Evolutionary conservation across 2,888 invertebrate species (phyloP), one percentile per base, ranked within the genome.

Genomic region (Myopa tessellatipennis): DNA sequence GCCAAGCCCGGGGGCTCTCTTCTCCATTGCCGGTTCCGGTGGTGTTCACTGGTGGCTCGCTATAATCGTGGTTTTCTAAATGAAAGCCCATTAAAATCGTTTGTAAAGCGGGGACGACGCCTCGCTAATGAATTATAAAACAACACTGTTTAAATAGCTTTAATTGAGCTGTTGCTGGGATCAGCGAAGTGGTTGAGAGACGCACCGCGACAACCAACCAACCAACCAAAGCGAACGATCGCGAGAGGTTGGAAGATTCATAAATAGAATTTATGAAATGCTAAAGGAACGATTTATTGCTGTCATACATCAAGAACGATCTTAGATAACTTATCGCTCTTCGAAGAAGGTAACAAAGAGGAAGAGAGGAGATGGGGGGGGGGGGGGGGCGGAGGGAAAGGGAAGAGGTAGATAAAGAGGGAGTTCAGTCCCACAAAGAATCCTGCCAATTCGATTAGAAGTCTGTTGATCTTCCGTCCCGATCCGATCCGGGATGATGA

Each of bases 31-130:
- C 34, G 55, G 26, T 18, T n/a, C 26, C 18, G n/a, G n/a, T 12
- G 14, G 38, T 36, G 68, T 68, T n/a, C 26, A 4, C 14, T 36
- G 52, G 10, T 60, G 16, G 26, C 16, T 18, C 69, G 75, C 58
- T 75, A 45, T 6, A 65, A 65, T 7, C 67, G 65, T n/a, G 36
- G 50, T 14, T 36, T 58, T 40, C 40, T 18, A 58, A 75, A 75
- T 68, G 58, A 60, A 68, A 68, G 69, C 68, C 69, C 60, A 75
- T 69, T 75, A 75, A 75, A 74, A 38, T 18, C 68, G 45, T 75
- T 67, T 55, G 69, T 69, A 75, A 75, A 40, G 52, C 52, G 61
- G 10, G 6, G 55, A 50, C 50, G 50, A 73, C 63, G 73, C 67
- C 67, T 38, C 50, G 34, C 52, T 74, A 74, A 74, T 74, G 74